Conservation (phyloP, 64 coral and sea anemone genomes). For the Catalaphyllia jardinei region DNA sequence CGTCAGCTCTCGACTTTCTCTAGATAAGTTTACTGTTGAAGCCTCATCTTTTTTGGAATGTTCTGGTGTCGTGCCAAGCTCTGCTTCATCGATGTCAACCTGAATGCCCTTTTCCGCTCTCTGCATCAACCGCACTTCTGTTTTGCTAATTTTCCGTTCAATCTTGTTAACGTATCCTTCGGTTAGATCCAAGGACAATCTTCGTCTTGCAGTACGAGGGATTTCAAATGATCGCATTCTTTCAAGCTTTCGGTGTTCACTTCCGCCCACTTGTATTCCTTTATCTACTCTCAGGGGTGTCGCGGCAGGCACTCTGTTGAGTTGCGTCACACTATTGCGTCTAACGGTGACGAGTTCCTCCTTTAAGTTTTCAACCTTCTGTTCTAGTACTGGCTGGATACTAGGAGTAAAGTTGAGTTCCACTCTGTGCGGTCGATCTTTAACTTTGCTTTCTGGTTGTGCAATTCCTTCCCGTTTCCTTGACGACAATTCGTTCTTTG, state of each 20-base stretch:
- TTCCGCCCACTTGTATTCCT: neutral
- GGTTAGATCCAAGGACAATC: neutral
- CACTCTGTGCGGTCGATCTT: neutral
- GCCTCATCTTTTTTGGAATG: neutral
- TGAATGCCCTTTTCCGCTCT: neutral
- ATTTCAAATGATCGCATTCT: neutral
- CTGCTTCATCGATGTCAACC: neutral
- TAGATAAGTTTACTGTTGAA: neutral
- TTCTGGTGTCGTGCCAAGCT: neutral
- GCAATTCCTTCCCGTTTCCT: neutral
- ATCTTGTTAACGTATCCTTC: neutral
- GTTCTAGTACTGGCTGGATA: slow-evolving; percentile 3
- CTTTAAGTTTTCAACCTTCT: slow-evolving; percentile 9
- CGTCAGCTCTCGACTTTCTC: slow-evolving; percentile 7
- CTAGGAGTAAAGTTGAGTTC: slow-evolving; percentile 4
- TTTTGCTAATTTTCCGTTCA: slow-evolving; percentile 19
- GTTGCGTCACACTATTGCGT: neutral
- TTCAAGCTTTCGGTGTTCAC: neutral
- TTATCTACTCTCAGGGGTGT: neutral
- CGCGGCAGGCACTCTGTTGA: neutral
- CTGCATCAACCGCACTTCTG: neutral
- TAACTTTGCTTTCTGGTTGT: slow-evolving; percentile 6
- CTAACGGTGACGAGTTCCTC: neutral
- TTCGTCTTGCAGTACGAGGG: slow-evolving; percentile 4
- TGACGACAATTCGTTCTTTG: neutral